phyloP scores from a whole-genome alignment of 2,113 vertebrate species.

The Sylvilagus bachmani region DNA sequence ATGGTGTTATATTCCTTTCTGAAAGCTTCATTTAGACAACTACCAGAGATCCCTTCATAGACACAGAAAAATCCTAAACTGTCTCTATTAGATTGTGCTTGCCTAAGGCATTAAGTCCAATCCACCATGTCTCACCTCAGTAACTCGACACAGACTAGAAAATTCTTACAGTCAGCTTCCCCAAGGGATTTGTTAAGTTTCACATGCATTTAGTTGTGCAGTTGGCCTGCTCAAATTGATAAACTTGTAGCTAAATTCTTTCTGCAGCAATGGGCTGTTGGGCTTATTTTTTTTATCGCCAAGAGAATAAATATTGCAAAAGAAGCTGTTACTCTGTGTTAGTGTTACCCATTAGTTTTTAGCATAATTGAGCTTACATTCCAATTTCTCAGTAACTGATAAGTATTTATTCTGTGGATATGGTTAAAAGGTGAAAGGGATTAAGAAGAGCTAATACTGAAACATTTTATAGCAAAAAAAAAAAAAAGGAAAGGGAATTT shows the following conservation, averaged over 20 bases:
- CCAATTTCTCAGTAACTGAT: constrained; percentile 84
- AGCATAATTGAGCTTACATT: constrained; percentile 85
- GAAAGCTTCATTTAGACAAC: constrained; percentile 91
- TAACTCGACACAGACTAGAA: constrained; percentile 92
- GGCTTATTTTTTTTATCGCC: constrained; percentile 83
- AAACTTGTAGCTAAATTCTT: constrained; percentile 92
- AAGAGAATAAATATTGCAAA: constrained; percentile 84
- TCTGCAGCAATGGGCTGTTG: constrained; percentile 80
- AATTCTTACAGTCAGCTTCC: constrained; percentile 93
- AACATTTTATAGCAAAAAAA: constrained; percentile 66
- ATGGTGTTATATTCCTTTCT: constrained; percentile 86
- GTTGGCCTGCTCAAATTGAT: constrained; percentile 94
- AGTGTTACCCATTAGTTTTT: constrained; percentile 77
- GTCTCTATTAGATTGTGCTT: constrained; percentile 93
- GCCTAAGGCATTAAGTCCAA: constrained; percentile 94
- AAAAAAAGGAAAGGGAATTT: constrained; percentile 30
- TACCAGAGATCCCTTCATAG: constrained; percentile 89
- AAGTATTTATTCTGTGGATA: constrained; percentile 85
- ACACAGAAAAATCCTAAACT: constrained; percentile 91
- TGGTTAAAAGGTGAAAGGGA: constrained; percentile 80
- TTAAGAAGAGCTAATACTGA: constrained; percentile 69
- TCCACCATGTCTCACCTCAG: constrained; percentile 93
- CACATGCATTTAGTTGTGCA: constrained; percentile 94
- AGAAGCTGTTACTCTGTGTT: constrained; percentile 79
- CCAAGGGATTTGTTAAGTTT: constrained; percentile 95